These are phyloP conservation scores for Esox niger DNA, from an alignment of 2,113 vertebrate species.

Conservation along the genomic window DNA sequence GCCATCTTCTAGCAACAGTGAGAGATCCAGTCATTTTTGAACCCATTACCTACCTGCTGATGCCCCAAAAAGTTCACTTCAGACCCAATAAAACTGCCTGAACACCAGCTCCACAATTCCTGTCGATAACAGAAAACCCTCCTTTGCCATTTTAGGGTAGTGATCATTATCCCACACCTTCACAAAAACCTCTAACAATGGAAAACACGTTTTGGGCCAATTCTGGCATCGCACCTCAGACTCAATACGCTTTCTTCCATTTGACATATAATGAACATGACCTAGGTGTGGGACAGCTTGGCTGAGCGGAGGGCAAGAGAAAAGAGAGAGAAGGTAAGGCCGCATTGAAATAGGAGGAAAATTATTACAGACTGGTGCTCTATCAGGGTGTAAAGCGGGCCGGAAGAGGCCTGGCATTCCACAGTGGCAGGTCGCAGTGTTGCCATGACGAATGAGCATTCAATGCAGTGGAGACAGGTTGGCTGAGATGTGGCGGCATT, in stretches of 20 bases:
- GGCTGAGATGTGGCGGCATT: conserved; percentile 2
- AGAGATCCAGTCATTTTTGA: neutral
- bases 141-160: neutral
- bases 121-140: neutral
- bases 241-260: no score
- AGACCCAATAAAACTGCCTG: neutral
- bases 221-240: no score
- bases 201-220: no score
- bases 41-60: neutral
- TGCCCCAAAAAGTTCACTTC: neutral
- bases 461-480: conserved; percentile 25
- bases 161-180: no score
- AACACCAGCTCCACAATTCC: neutral
- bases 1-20: no score
- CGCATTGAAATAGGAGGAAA: neutral
- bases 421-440: conserved; percentile 38
- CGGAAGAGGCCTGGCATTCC: conserved; percentile 37
- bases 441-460: conserved; percentile 38
- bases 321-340: neutral
- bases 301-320: neutral
- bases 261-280: neutral
- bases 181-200: no score
- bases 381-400: conserved; percentile 30
- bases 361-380: conserved; percentile 11
- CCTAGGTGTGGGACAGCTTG: neutral